Evolutionary conservation across 2,797 vertebrate species (phyloP).

Genomic region (Acanthornis magna): DNA sequence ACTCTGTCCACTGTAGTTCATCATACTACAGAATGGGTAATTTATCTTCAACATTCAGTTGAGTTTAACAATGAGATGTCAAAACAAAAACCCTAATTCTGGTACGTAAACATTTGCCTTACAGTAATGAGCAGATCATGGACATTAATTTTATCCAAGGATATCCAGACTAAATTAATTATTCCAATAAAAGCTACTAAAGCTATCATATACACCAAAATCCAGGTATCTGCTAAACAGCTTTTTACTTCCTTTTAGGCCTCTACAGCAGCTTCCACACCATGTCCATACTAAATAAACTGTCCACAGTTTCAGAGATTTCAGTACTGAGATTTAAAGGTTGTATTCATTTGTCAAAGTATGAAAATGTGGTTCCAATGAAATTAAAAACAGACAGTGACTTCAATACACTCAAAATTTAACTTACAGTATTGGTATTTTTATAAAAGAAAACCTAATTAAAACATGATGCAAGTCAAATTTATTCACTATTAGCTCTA

Average conservation of each 20-base stretch:
- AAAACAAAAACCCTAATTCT: not conserved
- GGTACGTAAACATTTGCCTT: not conserved
- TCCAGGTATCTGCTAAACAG: not conserved
- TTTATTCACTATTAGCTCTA: not conserved
- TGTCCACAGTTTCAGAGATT: not conserved
- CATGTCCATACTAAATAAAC: not conserved
- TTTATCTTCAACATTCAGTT: not conserved
- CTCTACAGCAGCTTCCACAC: not conserved
- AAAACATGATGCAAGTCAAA: not conserved
- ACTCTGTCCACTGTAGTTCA: not conserved
- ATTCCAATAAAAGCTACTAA: not conserved
- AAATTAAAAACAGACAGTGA: not conserved
- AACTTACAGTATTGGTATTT: not conserved
- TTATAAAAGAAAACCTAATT: not conserved
- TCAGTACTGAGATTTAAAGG: not conserved
- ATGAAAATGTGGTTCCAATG: not conserved
- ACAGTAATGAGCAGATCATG: not conserved
- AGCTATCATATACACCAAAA: not conserved
- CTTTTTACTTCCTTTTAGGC: not conserved
- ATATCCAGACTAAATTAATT: not conserved
- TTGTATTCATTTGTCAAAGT: not conserved
- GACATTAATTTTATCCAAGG: not conserved
- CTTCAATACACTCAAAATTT: not conserved
- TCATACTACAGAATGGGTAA: not conserved
- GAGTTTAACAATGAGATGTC: not conserved